Conservation (phyloP, 1,140 invertebrate species). For the Aphelinus certus region DNA sequence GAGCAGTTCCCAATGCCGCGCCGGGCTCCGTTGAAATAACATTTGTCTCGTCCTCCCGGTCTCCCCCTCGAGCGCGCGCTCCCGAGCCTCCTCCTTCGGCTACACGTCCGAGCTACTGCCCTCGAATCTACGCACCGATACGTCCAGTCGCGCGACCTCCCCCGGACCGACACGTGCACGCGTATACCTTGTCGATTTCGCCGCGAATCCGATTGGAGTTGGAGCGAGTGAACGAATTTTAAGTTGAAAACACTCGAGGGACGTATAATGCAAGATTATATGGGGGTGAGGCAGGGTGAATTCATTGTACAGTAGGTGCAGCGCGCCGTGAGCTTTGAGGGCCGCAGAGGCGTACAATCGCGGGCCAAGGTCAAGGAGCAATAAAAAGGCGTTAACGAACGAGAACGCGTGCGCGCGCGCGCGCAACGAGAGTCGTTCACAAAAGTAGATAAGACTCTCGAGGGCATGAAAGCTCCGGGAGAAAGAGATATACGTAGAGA, state of each 20-base stretch:
- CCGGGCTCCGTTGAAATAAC: constrained; percentile 54
- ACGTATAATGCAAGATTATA: no score
- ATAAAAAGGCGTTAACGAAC: constrained; percentile 29
- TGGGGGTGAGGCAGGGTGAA: no score
- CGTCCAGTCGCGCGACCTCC: no score
- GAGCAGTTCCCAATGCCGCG: constrained; percentile 35
- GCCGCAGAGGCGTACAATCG: background rate
- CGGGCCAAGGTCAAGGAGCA: constrained; percentile 18
- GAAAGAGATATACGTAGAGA: constrained; percentile 38
- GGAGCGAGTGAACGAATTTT: no score
- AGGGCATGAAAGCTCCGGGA: constrained; percentile 38
- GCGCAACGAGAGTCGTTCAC: constrained; percentile 11
- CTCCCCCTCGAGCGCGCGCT: no score
- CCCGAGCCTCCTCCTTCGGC: no score
- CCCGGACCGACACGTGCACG: no score
- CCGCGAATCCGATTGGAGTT: no score
- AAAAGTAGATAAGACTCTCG: constrained; percentile 27
- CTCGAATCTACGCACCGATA: no score
- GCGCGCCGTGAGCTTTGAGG: background rate
- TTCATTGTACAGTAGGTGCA: background rate
- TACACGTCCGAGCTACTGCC: no score
- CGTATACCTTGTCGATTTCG: no score
- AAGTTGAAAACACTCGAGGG: no score
- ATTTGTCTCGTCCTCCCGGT: constrained; percentile 22
- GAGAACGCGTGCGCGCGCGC: background rate